These are phyloP conservation scores for Heteromyza rotundicornis DNA, from an alignment of 2,888 invertebrate genomes.

Conservation along the genomic window DNA sequence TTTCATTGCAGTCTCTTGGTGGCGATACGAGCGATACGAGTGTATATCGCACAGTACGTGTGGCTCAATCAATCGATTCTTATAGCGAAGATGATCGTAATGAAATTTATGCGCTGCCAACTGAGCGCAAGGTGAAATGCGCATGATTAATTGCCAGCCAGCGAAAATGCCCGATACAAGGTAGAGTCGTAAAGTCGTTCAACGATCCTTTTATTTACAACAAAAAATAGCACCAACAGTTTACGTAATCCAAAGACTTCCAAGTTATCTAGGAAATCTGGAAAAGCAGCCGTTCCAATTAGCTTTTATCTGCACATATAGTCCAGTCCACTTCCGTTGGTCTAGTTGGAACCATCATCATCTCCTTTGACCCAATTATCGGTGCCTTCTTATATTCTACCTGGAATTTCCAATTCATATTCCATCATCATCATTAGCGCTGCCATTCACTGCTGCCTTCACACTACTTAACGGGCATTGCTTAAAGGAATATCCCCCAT, in stretches of 20 bases:
- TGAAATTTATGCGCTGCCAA: conserved; percentile 43
- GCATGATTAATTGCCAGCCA: conserved; percentile 36
- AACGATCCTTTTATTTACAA: no score
- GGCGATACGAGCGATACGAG: not conserved
- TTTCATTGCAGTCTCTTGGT: not conserved
- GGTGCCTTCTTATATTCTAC: not conserved
- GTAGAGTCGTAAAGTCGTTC: no score
- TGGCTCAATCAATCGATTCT: conserved; percentile 41
- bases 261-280: no score
- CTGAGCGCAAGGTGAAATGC: conserved; percentile 34
- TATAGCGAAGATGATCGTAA: conserved; percentile 44
- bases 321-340: not conserved
- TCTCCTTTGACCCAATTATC: not conserved
- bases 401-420: conserved; percentile 2
- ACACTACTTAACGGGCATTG: not conserved
- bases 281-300: no score
- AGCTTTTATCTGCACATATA: no score
- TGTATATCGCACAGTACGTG: conserved; percentile 19
- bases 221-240: no score
- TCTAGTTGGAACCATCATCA: not conserved
- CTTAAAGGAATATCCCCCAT: not conserved
- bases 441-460: not conserved
- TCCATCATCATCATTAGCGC: conserved; percentile 3
- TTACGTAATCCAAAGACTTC: no score
- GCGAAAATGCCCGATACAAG: conserved; percentile 31